Percentiles rank a stretch among this genome's conserved stretches.
Conservation (phyloP, 2,113 vertebrate genomes). For the Oncorhynchus keta region DNA sequence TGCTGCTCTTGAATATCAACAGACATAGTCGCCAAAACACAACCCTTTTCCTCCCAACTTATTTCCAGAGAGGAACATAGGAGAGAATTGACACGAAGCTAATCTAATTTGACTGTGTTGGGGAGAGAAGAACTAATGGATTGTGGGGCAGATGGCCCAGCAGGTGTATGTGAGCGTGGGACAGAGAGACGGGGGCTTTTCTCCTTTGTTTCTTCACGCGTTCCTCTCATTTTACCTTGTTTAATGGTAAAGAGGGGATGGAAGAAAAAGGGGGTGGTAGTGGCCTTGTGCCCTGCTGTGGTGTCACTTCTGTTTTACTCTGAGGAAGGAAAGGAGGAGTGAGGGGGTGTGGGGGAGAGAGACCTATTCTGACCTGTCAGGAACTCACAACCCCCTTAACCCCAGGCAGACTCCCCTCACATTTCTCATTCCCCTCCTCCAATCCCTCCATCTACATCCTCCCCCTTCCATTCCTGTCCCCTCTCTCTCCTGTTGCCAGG, state of each 20-base stretch:
- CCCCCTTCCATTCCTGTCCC: conserved; percentile 58
- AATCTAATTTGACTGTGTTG: conserved; percentile 65
- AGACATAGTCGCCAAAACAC: conserved; percentile 28
- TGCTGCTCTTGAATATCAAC: background rate
- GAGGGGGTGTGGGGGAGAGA: conserved; percentile 21
- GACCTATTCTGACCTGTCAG: conserved; percentile 63
- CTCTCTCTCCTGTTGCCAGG: conserved; percentile 76
- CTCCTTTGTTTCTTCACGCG: conserved; percentile 49
- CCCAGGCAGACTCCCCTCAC: conserved; percentile 24
- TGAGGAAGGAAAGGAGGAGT: conserved; percentile 11
- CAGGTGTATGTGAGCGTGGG: conserved; percentile 62
- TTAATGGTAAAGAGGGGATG: conserved; percentile 58
- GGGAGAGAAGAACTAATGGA: conserved; percentile 76
- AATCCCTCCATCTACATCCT: conserved; percentile 2
- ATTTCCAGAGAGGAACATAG: conserved; percentile 29
- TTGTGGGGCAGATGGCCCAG: conserved; percentile 69
- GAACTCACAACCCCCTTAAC: conserved; percentile 60
- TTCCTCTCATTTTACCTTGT: conserved; percentile 43
- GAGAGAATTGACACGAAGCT: conserved; percentile 59
- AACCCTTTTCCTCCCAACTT: background rate
- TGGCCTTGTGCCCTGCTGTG: conserved; percentile 49
- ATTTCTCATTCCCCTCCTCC: conserved; percentile 7
- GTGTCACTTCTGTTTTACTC: conserved; percentile 39
- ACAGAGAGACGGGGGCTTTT: conserved; percentile 44
- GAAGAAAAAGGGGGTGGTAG: conserved; percentile 38